These are phyloP conservation scores for Piaya cayana DNA, from an alignment of 2,113 vertebrate species.

Conservation along the genomic window DNA sequence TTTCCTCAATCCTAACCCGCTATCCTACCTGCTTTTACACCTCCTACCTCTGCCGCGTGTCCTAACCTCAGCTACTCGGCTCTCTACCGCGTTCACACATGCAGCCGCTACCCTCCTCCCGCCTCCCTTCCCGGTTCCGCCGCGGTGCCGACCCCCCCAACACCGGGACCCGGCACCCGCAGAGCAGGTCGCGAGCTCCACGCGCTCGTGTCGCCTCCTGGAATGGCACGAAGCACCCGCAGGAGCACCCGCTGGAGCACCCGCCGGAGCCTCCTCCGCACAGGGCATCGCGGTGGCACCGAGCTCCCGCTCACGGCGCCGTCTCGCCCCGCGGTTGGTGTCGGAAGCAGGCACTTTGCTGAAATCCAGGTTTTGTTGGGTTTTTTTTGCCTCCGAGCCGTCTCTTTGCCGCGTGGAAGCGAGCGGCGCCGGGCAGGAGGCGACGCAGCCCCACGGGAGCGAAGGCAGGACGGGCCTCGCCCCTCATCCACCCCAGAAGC, in stretches of 20 bases:
- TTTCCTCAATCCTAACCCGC: neutral
- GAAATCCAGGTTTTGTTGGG: neutral
- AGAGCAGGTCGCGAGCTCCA: fast-evolving
- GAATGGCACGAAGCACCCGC: neutral
- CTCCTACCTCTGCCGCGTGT: neutral
- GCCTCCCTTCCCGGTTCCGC: neutral
- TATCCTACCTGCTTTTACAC: neutral
- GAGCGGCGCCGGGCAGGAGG: neutral
- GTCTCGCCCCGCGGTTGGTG: neutral
- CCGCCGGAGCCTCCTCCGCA: neutral
- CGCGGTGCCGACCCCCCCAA: neutral
- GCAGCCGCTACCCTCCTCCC: neutral
- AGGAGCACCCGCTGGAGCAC: neutral
- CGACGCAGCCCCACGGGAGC: constrained; percentile 31
- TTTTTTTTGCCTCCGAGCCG: constrained; percentile 25
- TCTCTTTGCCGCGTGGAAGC: neutral
- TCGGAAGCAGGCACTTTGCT: constrained; percentile 41
- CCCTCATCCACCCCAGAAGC: neutral
- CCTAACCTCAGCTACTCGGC: neutral
- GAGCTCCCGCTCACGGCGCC: neutral
- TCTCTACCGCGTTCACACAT: neutral
- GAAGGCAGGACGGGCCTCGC: constrained; percentile 36
- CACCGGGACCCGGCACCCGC: neutral
- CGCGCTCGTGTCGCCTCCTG: neutral
- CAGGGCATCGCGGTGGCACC: neutral